Evolutionary conservation across 2,888 invertebrate genomes (phyloP).

Genomic region (Oscheius sp.): DNA sequence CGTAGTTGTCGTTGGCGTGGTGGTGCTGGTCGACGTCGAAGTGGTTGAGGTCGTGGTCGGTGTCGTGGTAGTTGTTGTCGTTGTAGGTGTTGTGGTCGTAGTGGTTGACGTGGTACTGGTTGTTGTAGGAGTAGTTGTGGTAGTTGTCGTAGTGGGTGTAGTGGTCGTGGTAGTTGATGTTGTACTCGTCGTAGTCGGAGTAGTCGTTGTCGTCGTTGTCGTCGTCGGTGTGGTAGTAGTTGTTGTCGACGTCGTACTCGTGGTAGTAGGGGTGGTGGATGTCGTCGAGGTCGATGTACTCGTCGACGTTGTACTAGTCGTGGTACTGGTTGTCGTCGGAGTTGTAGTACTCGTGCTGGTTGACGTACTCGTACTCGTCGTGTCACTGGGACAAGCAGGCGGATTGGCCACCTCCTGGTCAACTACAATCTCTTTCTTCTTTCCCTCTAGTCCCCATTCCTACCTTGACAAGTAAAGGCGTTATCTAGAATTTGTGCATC

Average conservation of each 20-base stretch:
- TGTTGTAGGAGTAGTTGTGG: background rate
- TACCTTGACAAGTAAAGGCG: background rate
- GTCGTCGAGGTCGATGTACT: too few relatives aligned
- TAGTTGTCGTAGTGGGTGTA: background rate
- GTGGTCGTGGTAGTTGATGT: background rate
- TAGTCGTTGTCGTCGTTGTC: background rate
- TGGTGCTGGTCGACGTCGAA: background rate
- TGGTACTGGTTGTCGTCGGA: too few relatives aligned
- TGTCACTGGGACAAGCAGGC: too few relatives aligned
- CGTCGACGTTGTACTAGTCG: background rate
- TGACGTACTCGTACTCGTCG: too few relatives aligned
- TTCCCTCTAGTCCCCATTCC: background rate
- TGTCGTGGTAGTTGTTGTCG: background rate
- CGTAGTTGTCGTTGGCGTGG: background rate
- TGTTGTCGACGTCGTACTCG: background rate
- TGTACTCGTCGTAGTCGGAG: background rate
- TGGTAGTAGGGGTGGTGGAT: background rate
- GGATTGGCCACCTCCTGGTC: too few relatives aligned
- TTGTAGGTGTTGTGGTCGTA: background rate
- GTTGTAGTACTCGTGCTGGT: too few relatives aligned
- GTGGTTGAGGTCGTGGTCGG: background rate
- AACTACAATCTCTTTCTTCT: too few relatives aligned
- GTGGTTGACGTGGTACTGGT: background rate
- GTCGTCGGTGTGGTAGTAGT: background rate
- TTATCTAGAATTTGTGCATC: background rate